Evolutionary conservation across 1,140 invertebrate species (phyloP).

Genomic region (Philopotamus ludificatus): DNA sequence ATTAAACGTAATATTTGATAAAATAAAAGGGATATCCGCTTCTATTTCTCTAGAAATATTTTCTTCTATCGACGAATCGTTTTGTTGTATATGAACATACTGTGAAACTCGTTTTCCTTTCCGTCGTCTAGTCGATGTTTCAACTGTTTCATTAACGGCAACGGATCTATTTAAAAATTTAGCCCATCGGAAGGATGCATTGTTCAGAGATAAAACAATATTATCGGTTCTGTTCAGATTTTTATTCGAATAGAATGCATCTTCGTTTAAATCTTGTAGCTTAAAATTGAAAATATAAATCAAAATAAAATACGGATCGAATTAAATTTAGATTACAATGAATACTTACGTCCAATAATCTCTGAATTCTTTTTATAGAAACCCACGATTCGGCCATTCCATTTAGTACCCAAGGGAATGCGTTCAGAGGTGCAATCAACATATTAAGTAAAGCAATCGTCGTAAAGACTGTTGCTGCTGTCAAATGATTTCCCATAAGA

Average conservation of each 20-base stretch:
- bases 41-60: constrained; percentile 11
- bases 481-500: constrained; percentile 77
- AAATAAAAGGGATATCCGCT: constrained; percentile 48
- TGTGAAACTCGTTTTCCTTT: constrained; percentile 28
- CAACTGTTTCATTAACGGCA: not conserved
- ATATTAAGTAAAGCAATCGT: constrained; percentile 93
- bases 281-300: constrained; percentile 43
- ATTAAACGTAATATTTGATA: constrained; percentile 59
- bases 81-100: constrained; percentile 35
- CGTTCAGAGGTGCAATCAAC: constrained; percentile 93
- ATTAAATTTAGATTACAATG: constrained; percentile 17
- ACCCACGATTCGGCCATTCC: constrained; percentile 93
- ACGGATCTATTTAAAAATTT: constrained; percentile 40
- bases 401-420: constrained; percentile 98
- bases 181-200: constrained; percentile 54
- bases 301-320: not conserved
- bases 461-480: constrained; percentile 91
- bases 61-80: constrained; percentile 36
- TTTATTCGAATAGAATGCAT: constrained; percentile 52
- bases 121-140: constrained; percentile 8
- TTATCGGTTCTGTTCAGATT: constrained; percentile 49
- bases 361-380: constrained; percentile 79
- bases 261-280: constrained; percentile 65
- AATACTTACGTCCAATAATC: constrained; percentile 65
- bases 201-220: constrained; percentile 51